Evolutionary conservation across 2,113 vertebrate genomes (phyloP), one percentile per base, ranked within the genome.

Genomic region (Lasiurus cinereus): DNA sequence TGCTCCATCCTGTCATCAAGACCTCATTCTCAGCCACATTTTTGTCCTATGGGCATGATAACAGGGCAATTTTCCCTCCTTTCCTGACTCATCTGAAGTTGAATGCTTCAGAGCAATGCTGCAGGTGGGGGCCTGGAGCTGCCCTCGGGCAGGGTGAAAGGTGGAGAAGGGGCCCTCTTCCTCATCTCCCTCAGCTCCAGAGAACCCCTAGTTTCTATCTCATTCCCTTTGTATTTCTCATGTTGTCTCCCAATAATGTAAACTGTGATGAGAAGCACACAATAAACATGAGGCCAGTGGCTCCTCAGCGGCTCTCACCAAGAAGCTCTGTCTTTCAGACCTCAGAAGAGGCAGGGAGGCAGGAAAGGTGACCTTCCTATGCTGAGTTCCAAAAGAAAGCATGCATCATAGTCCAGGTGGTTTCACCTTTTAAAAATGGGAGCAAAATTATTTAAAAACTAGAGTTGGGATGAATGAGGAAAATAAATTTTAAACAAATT

Each of bases 311-410:
- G 8, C 15, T 77, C 24, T 52, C 18, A 22, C n/a, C 21, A 14
- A 13, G 21, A 78, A 64, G 43, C 48, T 74, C 48, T 39, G 21
- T 29, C 5, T 86, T 46, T 39, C 48, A 36, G 6, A 33, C 22
- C 36, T 66, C 67, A 82, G 50, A 36, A 33, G 48, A 76, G 59
- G 39, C 43, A 1, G 2, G 0, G 52, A 62, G 22, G 8, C 16
- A 33, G 14, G 16, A n/a, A 14, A 50, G 29, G 31, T 6, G 24
- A 5, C 14, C 43, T 56, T 43, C 36, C 18, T 5, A 0, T 0
- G 62, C 31, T 36, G 62, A 2, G 33, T 39, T 92, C 77, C 59
- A 10, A 29, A 43, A 18, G 76, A 77, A 83, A 33, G 52, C 43
- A 4, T 4, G 27, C 29, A 5, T 36, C 46, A 48, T 11, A 4